These are phyloP conservation scores for Drosophila testacea DNA, from an alignment of 2,888 invertebrate genomes.

Conservation along the genomic window DNA sequence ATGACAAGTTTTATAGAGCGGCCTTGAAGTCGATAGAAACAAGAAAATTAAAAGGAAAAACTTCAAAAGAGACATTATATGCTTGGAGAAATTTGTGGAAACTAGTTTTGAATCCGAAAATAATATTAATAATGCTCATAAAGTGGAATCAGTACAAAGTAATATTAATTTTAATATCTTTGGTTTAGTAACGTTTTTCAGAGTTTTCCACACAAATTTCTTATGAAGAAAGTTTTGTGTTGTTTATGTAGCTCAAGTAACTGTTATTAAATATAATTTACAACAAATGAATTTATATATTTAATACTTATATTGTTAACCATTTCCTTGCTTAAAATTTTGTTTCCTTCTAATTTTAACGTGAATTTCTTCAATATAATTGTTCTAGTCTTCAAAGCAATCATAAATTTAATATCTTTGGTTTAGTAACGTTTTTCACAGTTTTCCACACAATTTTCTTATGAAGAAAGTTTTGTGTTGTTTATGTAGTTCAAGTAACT, in stretches of 20 bases:
- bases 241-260: too few species aligned
- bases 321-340: too few species aligned
- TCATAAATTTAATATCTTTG: conserved; percentile 4
- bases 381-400: too few species aligned
- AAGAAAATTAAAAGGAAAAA: conserved; percentile 1
- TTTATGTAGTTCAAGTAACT: too few species aligned
- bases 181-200: neutral
- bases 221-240: conserved; percentile 7
- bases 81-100: conserved; percentile 8
- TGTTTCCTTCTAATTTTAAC: too few species aligned
- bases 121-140: neutral
- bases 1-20: conserved; percentile 29
- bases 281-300: too few species aligned
- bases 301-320: too few species aligned
- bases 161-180: conserved; percentile 6
- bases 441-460: neutral
- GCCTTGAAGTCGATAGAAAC: conserved; percentile 26
- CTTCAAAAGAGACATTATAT: neutral
- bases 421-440: neutral
- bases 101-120: neutral
- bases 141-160: neutral
- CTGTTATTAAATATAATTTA: too few species aligned
- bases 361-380: too few species aligned
- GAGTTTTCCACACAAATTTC: neutral
- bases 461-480: conserved; percentile 6